Percentiles rank a stretch among this genome's conserved stretches.
phyloP scores from a whole-genome alignment of 1,140 invertebrate genomes.

The Nephila pilipes region DNA sequence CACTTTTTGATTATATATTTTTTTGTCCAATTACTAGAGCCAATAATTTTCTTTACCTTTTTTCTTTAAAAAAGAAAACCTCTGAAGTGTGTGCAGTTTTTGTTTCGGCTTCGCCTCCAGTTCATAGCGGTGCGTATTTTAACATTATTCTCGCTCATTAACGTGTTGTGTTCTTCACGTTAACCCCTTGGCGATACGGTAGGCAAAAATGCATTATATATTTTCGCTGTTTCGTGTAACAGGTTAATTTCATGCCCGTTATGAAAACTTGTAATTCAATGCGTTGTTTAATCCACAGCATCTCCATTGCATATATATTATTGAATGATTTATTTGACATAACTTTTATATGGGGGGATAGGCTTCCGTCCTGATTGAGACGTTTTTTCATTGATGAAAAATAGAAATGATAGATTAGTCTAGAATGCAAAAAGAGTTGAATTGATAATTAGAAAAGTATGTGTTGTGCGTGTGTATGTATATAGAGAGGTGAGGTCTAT shows the following conservation, averaged over 20 bases:
- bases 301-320: not conserved
- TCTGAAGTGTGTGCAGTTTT: not conserved
- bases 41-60: conserved; percentile 43
- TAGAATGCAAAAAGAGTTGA: not conserved
- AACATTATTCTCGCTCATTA: conserved; percentile 22
- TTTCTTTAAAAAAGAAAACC: not conserved
- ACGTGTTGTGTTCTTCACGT: not conserved
- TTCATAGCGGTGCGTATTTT: not conserved
- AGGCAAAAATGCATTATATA: conserved; percentile 44
- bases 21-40: conserved; percentile 38
- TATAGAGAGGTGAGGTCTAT: conserved; percentile 20
- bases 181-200: not conserved
- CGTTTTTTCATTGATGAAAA: not conserved
- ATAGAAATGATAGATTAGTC: conserved; percentile 21
- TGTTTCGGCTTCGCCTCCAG: not conserved
- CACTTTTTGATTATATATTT: conserved; percentile 45
- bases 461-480: too few species aligned
- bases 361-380: conserved; percentile 20
- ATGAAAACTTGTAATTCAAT: conserved; percentile 51
- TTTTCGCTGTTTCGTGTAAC: conserved; percentile 32
- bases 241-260: conserved; percentile 48
- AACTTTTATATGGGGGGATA: not conserved
- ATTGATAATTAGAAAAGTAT: conserved; percentile 31
- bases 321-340: not conserved
- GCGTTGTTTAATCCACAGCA: not conserved